Evolutionary conservation across 2,113 vertebrate species (phyloP), one percentile per base, ranked within the genome.

Genomic region (Budorcas taxicolor): DNA sequence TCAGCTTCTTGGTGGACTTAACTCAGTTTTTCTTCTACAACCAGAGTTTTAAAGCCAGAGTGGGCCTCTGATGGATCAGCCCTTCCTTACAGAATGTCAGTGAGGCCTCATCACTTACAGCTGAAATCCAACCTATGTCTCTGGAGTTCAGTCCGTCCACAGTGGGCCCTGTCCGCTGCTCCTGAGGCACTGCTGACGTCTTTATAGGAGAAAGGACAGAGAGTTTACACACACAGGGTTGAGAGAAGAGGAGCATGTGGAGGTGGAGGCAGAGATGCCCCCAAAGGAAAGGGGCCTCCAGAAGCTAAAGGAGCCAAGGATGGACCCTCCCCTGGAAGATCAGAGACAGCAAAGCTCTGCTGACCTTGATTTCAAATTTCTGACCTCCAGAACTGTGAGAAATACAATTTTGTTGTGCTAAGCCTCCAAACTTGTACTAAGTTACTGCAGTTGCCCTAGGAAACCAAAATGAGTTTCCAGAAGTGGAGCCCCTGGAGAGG

Each of bases 151-250:
- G 17, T 67, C 17, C 0, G 0, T 36, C 64, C 17, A 36, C n/a
- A 21, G 64, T 67, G 64, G 17, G 64, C 64, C 64, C 16, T 21
- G 8, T 67, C 64, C 2, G 8, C 8, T 11, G 64, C 17, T 67
- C n/a, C 64, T 67, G 64, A 0, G 5, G 13, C 64, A 5, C 33
- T 1, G 3, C 31, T 17, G 62, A 15, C 0, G 17, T 33, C 78
- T 83, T 90, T 27, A 17, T n/a, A 53, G 11, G 67, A 78, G n/a
- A 40, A 31, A 52, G 6, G 45, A 52, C 27, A 80, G n/a, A 40
- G 3, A 64, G 17, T 31, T 9, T 82, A 74, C 4, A 64, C 1
- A 4, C 29, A 11, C 36, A 45, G 43, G 19, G 31, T 1, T 8
- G 76, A 29, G 19, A n/a, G 21, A 60, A 81, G 27, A 21, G 7